Evolutionary conservation across 2,888 invertebrate genomes (phyloP).

Genomic region (Chrysodeixis includens): DNA sequence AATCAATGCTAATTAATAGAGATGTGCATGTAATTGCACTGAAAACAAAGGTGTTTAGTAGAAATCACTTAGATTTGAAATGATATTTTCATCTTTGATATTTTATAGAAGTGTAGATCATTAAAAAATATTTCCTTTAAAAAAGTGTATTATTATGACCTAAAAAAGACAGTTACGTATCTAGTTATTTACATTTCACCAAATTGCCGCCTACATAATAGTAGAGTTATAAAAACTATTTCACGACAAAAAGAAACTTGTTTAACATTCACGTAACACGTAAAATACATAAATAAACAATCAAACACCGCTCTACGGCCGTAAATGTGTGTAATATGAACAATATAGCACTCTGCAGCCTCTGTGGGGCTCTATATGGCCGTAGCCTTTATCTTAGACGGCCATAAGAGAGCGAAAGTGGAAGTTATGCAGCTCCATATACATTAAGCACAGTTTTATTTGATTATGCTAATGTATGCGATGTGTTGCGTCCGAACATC

Average conservation of each 20-base stretch:
- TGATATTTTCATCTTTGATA: too few species aligned
- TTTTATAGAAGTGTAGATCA: too few species aligned
- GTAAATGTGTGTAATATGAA: slow-evolving; percentile 31
- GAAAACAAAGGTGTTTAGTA: too few species aligned
- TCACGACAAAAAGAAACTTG: slow-evolving; percentile 27
- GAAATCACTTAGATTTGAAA: too few species aligned
- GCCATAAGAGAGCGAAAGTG: slow-evolving; percentile 38
- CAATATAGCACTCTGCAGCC: slow-evolving; percentile 22
- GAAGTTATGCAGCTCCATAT: slow-evolving; percentile 19
- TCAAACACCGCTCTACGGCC: slow-evolving; percentile 13
- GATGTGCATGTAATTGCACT: too few species aligned
- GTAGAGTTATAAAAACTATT: not conserved
- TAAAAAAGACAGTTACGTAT: not conserved
- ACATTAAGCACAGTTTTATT: slow-evolving; percentile 27
- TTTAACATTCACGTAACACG: slow-evolving; percentile 7
- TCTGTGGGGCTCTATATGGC: not conserved
- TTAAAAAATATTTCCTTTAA: too few species aligned
- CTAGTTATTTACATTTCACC: not conserved
- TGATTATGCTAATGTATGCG: slow-evolving; percentile 31
- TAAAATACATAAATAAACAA: slow-evolving; percentile 19
- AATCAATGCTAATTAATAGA: too few species aligned
- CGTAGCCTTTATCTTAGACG: not conserved
- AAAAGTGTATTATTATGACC: too few species aligned
- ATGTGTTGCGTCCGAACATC: slow-evolving; percentile 21
- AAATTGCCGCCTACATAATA: not conserved